Base-by-base conservation (phyloP, 92 coral and sea anemone species). In the Actinostola sp. region DNA sequence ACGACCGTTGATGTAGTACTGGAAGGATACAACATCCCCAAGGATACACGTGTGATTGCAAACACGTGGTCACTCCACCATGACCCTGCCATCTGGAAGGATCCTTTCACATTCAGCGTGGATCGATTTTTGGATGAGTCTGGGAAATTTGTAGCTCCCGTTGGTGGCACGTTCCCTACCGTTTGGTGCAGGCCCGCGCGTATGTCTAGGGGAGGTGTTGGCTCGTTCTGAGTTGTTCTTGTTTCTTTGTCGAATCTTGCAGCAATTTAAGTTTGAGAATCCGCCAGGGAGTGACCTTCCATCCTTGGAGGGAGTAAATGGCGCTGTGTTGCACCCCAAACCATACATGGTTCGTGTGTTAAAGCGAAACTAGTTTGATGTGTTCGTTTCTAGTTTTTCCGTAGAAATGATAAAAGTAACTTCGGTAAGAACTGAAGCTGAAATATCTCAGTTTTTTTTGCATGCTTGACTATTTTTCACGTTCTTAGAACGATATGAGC, bases 171-270 rank as follows among this genome's bases (percentile, higher is more conserved):
- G 26, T 82, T 82, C 43, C n/a, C 52, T 86, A 31, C 96, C 96
- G 31, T 90, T 90, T 71, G 85, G 89, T 26, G 84, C 89, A 21
- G 96, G 96, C 3, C 88, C 80, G 43, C 81, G 96, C 30, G 84
- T 33, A 5, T 90, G 96, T 45, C 67, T 82, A 5, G 96, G 96
- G 15, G 89, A 90, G 63, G 75, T 75, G 32, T 52, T 90, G 63
- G 96, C 89, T 20, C 88, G 88, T 20, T 60, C 87, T 58, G 84
- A 81, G 71, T 53, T 90, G 57, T 90, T 90, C 50, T 76, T 90
- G 46, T 79, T 84, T 36, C 57, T 90, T 25, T 80, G 83, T 51
- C 83, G 96, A 8, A 51, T 86, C 38, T 72, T 86, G 28, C 88
- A 82, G 65, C 80, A 38, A 72, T 89, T 89, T 51, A 71, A 68